Conservation (phyloP, 2,797 vertebrate species). For the Lemur catta region DNA sequence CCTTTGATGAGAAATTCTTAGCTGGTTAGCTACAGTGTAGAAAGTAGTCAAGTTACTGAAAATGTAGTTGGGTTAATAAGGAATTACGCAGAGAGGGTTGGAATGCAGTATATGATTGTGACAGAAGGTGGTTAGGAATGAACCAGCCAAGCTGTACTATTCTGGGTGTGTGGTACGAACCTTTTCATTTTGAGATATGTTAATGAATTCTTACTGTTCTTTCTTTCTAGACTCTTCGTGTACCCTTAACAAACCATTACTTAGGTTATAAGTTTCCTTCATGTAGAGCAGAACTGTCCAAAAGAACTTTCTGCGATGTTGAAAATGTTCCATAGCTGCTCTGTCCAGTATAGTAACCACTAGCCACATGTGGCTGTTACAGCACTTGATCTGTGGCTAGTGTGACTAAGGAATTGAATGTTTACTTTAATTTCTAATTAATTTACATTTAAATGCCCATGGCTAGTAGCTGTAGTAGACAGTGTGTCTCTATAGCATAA, state of each 20-base stretch:
- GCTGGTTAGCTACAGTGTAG: not conserved
- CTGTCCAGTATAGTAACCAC: not conserved
- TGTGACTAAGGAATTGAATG: not conserved
- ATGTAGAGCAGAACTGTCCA: not conserved
- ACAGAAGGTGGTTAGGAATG: not conserved
- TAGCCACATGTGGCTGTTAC: not conserved
- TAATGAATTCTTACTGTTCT: not conserved
- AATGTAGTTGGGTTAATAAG: not conserved
- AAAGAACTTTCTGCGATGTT: not conserved
- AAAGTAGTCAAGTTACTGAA: not conserved
- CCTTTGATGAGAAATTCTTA: not conserved
- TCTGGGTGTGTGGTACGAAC: not conserved
- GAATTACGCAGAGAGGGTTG: not conserved
- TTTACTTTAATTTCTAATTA: not conserved
- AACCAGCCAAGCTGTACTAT: not conserved
- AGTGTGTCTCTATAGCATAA: not conserved
- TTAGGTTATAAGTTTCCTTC: not conserved
- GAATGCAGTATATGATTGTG: not conserved
- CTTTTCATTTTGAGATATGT: not conserved
- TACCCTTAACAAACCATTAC: not conserved
- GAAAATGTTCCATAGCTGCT: not conserved
- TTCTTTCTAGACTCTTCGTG: not conserved
- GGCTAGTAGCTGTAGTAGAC: not conserved
- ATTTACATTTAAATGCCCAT: not conserved
- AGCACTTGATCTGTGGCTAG: not conserved